Base-by-base conservation (phyloP, 2,797 vertebrate species). In the Enteromius unitaeniatus region DNA sequence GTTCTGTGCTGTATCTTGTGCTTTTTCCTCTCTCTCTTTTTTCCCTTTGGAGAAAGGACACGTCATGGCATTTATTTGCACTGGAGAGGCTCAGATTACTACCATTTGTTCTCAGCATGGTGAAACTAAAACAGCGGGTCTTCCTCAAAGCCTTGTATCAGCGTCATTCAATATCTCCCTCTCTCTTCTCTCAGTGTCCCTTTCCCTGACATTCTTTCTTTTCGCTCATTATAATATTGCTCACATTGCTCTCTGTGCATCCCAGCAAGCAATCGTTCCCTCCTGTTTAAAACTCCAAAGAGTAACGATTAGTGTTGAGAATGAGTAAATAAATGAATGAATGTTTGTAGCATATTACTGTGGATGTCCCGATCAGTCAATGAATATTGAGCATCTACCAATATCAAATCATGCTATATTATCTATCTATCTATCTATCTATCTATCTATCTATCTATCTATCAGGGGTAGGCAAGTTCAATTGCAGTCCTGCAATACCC, bases 91-190 rank as follows among this genome's bases (percentile, higher is more conserved):
- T 79, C 69, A 87, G 88, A 90, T 90, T 89, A 91, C 87, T 79
- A 64, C 55, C 78, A 87, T 88, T 87, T 88, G 81, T 84, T 88
- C 82, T 65, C 68, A 83, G 85, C 77, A 79, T 84, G 58, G 51
- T 60, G 84, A 88, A 91, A 91, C 88, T 86, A 81, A 87, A 88
- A 80, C 87, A 89, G 90, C 78, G 49, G 82, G 89, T 67, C 64
- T 60, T 45, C 65, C 79, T 68, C 49, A 80, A 81, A 80, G 82
- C 86, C 70, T 83, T 84, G 65, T 26, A 83, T 80, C 82, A 83
- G 86, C 86, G 81, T 74, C 47, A 85, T 84, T 49, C 51, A 75
- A 74, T 79, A n/a, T 45, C 34, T 34, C 65, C 42, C 55, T 37
- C 58, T 53, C 42, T 53, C 21, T 65, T n/a, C 5, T 11, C 62